A percentile compares a stretch with the other conserved stretches of the same genome.
Evolutionary conservation across 2,113 vertebrate species (phyloP).

Genomic region (Elephas maximus): DNA sequence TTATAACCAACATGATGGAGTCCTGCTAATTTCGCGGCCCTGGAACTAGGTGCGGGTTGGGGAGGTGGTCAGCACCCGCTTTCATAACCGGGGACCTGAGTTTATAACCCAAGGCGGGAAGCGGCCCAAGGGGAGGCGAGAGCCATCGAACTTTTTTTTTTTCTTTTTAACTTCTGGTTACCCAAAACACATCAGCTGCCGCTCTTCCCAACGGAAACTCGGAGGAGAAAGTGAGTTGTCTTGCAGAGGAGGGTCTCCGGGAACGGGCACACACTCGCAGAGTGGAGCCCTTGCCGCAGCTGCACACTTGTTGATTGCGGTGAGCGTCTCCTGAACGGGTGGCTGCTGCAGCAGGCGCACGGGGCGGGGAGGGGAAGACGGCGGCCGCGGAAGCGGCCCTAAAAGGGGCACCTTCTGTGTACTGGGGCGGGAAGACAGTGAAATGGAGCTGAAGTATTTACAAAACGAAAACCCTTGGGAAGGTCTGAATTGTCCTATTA

Average conservation of each 20-base stretch:
- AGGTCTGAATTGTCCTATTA: constrained; percentile 31
- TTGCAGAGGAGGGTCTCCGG: neutral
- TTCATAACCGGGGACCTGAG: neutral
- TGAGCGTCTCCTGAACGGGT: neutral
- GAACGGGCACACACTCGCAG: neutral
- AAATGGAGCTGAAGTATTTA: constrained; percentile 41
- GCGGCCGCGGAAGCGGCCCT: neutral
- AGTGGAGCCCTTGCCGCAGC: neutral
- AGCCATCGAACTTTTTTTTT: neutral
- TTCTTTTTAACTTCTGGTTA: neutral
- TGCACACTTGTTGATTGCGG: constrained; percentile 75
- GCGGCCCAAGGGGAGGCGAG: neutral
- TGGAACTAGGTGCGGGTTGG: constrained; percentile 17
- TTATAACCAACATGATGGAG: constrained; percentile 83
- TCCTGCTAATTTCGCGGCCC: constrained; percentile 78
- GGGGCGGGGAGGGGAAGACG: neutral
- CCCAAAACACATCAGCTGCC: neutral
- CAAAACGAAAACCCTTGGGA: constrained; percentile 68
- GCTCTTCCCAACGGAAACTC: neutral
- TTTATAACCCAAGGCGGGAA: neutral
- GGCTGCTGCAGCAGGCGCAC: neutral
- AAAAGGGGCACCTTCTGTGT: constrained; percentile 39
- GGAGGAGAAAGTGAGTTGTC: neutral
- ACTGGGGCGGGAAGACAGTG: constrained; percentile 60
- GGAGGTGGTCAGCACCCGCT: neutral